Evolutionary conservation across 1,140 invertebrate genomes (phyloP), one percentile per base, ranked within the genome.

Genomic region (Lordiphosa mommai): DNA sequence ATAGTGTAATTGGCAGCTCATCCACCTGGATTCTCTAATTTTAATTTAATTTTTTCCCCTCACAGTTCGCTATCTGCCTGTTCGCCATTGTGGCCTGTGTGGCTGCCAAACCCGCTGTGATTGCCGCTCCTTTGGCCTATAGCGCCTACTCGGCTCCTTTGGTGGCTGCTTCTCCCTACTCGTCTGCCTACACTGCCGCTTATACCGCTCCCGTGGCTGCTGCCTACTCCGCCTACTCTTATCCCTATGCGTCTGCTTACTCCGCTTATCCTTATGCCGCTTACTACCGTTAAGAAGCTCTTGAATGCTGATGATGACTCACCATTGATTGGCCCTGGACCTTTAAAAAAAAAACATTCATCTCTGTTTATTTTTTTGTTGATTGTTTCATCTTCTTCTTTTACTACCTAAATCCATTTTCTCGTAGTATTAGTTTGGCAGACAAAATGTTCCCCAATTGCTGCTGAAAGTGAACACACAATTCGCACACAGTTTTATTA

Each of bases 121-220:
- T 86, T 14, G 86, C 86, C 4, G 47, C 82, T 6, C 73, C 84
- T 0, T 37, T 82, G 43, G 77, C 90, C 9, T 91, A 91, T 64
- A 90, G 90, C 53, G 88, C 90, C 13, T 91, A 91, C 72, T 82
- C 89, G 12, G 69, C 89, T 12, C 87, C 89, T 9, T 48, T 65
- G 27, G 60, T 82, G 50, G 70, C 60, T 4, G 86, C 82, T 37
- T 52, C 72, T n/a, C 71, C 86, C 12, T 86, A 88, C 69, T 67
- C 80, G 3, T 79, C 85, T 52, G 84, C 85, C 16, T 87, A 87
- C 58, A 80, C 82, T 37, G 43, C 76, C 17, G 77, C 85, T 32
- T 85, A 87, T 60, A 72, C 77, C n/a, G 86, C 86, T 1, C 63
- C 63, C 8, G 63, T 66, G 37, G 77, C 79, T 47, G 34, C 72